A percentile compares a stretch with the other conserved stretches of the same genome.
Conservation (phyloP, 1,140 invertebrate species). For the Pseudomyrmex flavicornis region DNA sequence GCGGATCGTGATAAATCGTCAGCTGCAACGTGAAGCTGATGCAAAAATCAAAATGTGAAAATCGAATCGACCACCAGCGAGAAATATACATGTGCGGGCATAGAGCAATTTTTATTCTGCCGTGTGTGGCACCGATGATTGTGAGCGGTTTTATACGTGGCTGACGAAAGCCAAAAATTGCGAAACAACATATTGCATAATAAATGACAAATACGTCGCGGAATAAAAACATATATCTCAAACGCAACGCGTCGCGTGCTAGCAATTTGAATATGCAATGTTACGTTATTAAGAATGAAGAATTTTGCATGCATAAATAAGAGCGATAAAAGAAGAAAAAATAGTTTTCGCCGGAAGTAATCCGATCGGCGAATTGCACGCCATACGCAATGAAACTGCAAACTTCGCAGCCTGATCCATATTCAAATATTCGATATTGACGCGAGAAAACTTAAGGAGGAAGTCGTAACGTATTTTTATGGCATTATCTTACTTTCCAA, state of each 20-base stretch:
- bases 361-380: constrained; percentile 31
- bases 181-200: constrained; percentile 25
- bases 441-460: constrained; percentile 19
- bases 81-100: not conserved
- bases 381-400: constrained; percentile 6
- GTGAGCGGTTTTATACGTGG: not conserved
- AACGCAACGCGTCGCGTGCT: not conserved
- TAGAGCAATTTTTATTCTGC: constrained; percentile 22
- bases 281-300: not conserved
- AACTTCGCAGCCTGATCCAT: constrained; percentile 6
- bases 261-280: constrained; percentile 1
- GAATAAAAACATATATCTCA: constrained; percentile 18
- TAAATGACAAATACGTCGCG: constrained; percentile 22
- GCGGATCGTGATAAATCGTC: not conserved
- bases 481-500: constrained; percentile 46
- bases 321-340: constrained; percentile 6
- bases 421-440: constrained; percentile 24
- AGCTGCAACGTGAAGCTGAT: not conserved
- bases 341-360: constrained; percentile 44
- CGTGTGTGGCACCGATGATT: not conserved
- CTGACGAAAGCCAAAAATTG: constrained; percentile 29
- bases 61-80: not conserved
- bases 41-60: constrained; percentile 34
- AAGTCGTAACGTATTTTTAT: constrained; percentile 55
- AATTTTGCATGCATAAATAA: constrained; percentile 2